Base-by-base conservation (phyloP, 2,113 vertebrate genomes). In the Melanerpes aurifrons region DNA sequence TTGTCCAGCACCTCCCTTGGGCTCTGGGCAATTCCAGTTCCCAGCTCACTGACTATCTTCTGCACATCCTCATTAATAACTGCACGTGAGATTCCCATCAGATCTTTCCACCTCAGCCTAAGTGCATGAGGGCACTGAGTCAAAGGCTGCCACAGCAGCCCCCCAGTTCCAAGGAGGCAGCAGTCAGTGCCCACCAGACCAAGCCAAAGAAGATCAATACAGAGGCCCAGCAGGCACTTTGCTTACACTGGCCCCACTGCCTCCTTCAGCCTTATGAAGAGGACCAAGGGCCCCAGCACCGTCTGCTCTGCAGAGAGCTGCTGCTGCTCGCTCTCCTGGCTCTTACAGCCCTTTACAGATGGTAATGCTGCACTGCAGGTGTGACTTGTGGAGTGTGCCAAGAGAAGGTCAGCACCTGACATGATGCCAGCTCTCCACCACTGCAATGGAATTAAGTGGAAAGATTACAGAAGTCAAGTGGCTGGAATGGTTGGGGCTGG, bases 51-150 rank as follows among this genome's bases (percentile, higher is more conserved):
- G 85, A 91, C 12, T 64, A 16, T 82, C 68, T 84, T 67, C 78
- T 73, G 70, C n/a, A 32, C 57, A 75, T 63, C 63, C 76, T 82
- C 58, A 54, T 12, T 48, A 58, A 31, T 31, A 84, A 58, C 53
- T 47, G 71, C 61, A 50, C 28, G 58, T 31, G 72, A 26, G 7
- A 24, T 56, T 82, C 72, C 54, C 12, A 5, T 25, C 54, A 47
- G 53, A 54, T 47, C 40, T 67, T 77, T 48, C 64, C 71, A 40
- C 10, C 71, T 53, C 69, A 50, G 28, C 75, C 70, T n/a, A 7
- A 80, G 40, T 1, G 2, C 2, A 7, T 4, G 40, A n/a, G n/a
- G n/a, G 28, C 9, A 9, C 0, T 0, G 43, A 57, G 66, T n/a
- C 67, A 53, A 24, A 68, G 72, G 59, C 13, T 22, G 61, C 7